These are phyloP conservation scores for Diplosoma virens DNA, from an alignment of 23 tunicate genomes.

Conservation along the genomic window DNA sequence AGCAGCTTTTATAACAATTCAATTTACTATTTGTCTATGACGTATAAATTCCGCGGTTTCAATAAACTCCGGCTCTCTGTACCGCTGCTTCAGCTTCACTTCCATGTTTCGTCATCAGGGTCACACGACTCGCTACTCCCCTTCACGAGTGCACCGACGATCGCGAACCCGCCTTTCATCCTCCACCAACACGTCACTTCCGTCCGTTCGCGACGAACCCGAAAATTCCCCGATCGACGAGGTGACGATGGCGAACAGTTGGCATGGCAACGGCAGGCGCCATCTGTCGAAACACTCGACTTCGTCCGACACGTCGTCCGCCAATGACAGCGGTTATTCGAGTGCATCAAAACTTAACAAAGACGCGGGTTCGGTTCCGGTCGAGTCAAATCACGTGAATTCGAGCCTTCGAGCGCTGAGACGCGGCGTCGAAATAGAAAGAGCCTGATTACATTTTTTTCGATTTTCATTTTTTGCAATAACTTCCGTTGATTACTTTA, in stretches of 20 bases:
- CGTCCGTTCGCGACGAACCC: slow-evolving; percentile 14
- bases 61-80: too few relatives aligned
- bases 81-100: too few relatives aligned
- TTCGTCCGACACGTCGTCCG: slow-evolving; percentile 8
- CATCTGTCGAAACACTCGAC: slow-evolving; percentile 18
- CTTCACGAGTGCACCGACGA: background rate
- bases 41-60: too few relatives aligned
- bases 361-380: background rate
- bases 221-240: background rate
- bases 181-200: background rate
- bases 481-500: background rate
- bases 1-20: too few relatives aligned
- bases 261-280: background rate
- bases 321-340: slow-evolving; percentile 21
- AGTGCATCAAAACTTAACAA: slow-evolving; percentile 14
- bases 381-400: background rate
- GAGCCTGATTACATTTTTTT: background rate
- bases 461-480: background rate
- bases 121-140: background rate
- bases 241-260: background rate
- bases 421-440: slow-evolving; percentile 11
- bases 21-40: too few relatives aligned
- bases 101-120: too few relatives aligned
- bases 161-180: background rate
- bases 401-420: background rate